A percentile compares a stretch with the other conserved stretches of the same genome.
These are phyloP conservation scores for Eupithecia dodoneata DNA, from an alignment of 2,888 invertebrate species.

Conservation along the genomic window DNA sequence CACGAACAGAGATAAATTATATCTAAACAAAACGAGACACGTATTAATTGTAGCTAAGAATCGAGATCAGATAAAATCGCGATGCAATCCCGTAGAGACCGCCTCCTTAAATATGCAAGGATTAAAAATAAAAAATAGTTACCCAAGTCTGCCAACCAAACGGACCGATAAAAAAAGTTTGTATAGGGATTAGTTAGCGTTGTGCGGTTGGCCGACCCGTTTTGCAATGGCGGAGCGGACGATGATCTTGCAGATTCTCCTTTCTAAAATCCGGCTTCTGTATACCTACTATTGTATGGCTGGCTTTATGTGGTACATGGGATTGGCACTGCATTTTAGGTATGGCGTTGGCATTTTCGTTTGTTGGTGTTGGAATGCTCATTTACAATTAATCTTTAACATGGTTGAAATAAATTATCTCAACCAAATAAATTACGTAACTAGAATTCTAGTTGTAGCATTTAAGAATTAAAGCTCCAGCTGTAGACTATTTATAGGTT, in stretches of 20 bases:
- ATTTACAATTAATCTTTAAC: neutral
- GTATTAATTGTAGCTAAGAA: constrained; percentile 47
- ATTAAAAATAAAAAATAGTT: constrained; percentile 61
- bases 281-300: constrained; percentile 15
- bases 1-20: constrained; percentile 45
- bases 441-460: neutral
- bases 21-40: constrained; percentile 48
- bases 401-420: neutral
- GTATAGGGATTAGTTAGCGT: constrained; percentile 69
- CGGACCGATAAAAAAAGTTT: constrained; percentile 65
- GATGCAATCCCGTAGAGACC: constrained; percentile 41
- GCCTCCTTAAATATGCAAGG: constrained; percentile 54
- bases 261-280: constrained; percentile 39
- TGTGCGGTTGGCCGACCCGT: constrained; percentile 63
- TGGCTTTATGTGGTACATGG: constrained; percentile 14
- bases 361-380: neutral
- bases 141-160: constrained; percentile 26
- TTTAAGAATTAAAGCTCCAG: no score
- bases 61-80: constrained; percentile 46
- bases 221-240: constrained; percentile 59
- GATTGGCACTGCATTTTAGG: neutral
- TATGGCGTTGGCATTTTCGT: neutral
- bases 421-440: no score
- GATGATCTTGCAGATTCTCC: constrained; percentile 44
- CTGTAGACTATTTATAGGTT: no score